Conservation (phyloP, 2,888 invertebrate genomes). For the Harmothoe impar region DNA sequence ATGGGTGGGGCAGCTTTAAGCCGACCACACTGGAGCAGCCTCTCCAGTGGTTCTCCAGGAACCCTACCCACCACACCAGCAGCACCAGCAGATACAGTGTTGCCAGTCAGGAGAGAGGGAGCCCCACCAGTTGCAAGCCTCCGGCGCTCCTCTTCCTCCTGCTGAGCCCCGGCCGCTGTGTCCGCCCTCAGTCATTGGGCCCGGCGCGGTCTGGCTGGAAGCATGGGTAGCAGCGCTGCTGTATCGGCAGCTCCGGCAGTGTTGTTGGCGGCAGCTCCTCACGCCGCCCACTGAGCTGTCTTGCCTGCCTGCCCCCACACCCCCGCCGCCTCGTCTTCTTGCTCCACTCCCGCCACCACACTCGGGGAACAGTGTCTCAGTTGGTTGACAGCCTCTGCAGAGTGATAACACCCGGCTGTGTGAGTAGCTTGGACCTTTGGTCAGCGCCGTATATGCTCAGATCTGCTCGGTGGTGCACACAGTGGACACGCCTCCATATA, state of each 20-base stretch:
- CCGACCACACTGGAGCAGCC: background rate
- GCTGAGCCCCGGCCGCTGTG: background rate
- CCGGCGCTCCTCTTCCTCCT: background rate
- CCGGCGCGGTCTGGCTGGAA: background rate
- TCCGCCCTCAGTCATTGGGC: background rate
- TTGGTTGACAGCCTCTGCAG: constrained; percentile 10
- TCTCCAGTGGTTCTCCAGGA: too few species aligned
- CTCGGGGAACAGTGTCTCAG: background rate
- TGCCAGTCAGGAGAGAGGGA: background rate
- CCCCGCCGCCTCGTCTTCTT: background rate
- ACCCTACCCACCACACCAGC: background rate
- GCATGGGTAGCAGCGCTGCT: background rate
- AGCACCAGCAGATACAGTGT: background rate
- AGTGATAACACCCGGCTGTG: background rate
- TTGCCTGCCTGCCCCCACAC: background rate
- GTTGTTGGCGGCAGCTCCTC: background rate
- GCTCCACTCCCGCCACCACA: background rate
- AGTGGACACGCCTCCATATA: too few species aligned
- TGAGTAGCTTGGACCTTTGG: background rate
- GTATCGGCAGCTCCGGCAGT: background rate
- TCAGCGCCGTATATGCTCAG: background rate
- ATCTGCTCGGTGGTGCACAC: too few species aligned
- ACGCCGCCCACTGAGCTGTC: background rate
- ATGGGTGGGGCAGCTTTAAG: background rate
- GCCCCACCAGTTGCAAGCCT: background rate